A percentile compares a stretch with the other conserved stretches of the same genome.
Evolutionary conservation across 2,797 vertebrate species (phyloP).

Genomic region (Microctenopoma stevenorrisi): DNA sequence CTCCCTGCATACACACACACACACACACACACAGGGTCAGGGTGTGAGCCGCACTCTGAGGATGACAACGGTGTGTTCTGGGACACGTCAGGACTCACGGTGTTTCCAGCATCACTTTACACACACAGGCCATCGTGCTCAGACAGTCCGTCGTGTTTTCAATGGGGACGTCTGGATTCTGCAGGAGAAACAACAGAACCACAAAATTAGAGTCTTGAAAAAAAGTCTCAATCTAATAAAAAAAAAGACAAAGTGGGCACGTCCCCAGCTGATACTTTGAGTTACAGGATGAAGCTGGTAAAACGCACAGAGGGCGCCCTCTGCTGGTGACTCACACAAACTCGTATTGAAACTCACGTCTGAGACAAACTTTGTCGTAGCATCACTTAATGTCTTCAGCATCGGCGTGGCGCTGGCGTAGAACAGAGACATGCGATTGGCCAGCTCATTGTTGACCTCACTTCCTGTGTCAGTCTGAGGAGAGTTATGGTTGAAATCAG

Average conservation of each 20-base stretch:
- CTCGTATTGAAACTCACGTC: constrained; percentile 83
- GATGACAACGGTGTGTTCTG: constrained; percentile 28
- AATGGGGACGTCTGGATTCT: constrained; percentile 93
- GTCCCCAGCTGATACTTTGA: too few relatives aligned
- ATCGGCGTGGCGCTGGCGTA: constrained; percentile 95
- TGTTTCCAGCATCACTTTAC: constrained; percentile 98
- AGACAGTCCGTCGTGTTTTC: constrained; percentile 97
- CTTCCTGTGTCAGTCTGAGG: constrained; percentile 90
- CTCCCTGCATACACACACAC: constrained; percentile 81
- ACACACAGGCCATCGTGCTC: constrained; percentile 98
- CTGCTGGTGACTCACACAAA: background rate
- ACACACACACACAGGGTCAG: constrained; percentile 21
- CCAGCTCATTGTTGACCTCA: constrained; percentile 97
- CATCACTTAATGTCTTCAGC: constrained; percentile 97
- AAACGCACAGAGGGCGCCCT: background rate
- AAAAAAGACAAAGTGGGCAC: too few relatives aligned
- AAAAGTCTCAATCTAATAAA: too few relatives aligned
- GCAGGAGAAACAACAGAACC: constrained; percentile 22
- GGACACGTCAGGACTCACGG: constrained; percentile 86
- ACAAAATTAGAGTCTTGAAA: too few relatives aligned
- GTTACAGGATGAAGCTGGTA: too few relatives aligned
- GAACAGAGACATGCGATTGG: constrained; percentile 76
- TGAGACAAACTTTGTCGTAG: constrained; percentile 95
- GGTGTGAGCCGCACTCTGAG: background rate
- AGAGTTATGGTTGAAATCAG: background rate